Percentiles rank a stretch among this genome's conserved stretches.
Evolutionary conservation across 2,888 invertebrate species (phyloP).

Genomic region (Alviniconcha strummeri): DNA sequence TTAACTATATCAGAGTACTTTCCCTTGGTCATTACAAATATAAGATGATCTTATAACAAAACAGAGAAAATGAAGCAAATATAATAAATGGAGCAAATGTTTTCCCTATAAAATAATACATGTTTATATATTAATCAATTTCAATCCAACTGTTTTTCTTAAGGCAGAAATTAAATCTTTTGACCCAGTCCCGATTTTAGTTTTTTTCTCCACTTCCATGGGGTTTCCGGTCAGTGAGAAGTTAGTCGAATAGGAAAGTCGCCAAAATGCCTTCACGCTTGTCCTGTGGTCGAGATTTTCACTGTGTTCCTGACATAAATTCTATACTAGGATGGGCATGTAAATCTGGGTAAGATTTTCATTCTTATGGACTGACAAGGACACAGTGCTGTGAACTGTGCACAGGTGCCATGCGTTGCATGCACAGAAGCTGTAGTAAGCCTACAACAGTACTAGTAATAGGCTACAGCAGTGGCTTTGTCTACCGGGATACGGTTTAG

Average conservation of each 20-base stretch:
- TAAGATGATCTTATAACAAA: no score
- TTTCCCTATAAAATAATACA: no score
- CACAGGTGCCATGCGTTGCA: background rate
- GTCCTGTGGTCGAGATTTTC: conserved; percentile 70
- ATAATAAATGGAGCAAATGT: no score
- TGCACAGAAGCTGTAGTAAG: no score
- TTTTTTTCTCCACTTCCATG: background rate
- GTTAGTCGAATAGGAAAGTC: conserved; percentile 8
- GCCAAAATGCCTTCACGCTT: conserved; percentile 53
- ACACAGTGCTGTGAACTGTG: background rate
- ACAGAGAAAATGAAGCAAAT: no score
- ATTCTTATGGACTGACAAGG: background rate
- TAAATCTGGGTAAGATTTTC: conserved; percentile 62
- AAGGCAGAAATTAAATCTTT: no score
- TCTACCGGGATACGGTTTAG: no score
- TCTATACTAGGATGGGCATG: conserved; percentile 63
- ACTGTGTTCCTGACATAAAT: conserved; percentile 67
- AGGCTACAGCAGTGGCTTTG: no score
- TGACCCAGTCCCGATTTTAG: no score
- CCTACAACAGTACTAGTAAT: background rate
- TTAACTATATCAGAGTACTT: background rate
- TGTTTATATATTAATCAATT: no score
- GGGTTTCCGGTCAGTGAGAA: conserved; percentile 6
- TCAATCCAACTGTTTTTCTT: no score
- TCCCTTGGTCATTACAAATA: background rate